Evolutionary conservation across 2,888 invertebrate species (phyloP).

Genomic region (Mamestra brassicae): DNA sequence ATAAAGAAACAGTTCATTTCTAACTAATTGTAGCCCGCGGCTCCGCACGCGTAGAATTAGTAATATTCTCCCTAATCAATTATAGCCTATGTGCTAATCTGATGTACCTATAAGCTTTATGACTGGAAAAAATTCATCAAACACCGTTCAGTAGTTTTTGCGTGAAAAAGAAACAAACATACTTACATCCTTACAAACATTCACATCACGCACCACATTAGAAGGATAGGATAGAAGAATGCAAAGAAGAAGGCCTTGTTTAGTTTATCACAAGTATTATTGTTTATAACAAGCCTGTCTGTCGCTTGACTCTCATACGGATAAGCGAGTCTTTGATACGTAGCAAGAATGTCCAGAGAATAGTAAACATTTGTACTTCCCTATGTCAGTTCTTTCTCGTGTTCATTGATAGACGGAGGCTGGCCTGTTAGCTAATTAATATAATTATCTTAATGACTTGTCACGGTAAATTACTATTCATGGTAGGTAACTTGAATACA

Average conservation of each 20-base stretch:
- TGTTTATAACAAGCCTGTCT: conserved; percentile 6
- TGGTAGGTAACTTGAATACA: neutral
- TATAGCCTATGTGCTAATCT: too few relatives aligned
- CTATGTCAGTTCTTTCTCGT: neutral
- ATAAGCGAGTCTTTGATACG: neutral
- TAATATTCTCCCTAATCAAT: too few relatives aligned
- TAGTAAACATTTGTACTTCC: conserved; percentile 21
- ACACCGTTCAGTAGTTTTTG: too few relatives aligned
- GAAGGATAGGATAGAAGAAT: neutral
- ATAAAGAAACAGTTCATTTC: neutral
- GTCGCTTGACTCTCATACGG: neutral
- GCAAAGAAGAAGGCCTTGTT: neutral
- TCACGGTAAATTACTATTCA: neutral
- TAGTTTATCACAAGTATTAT: neutral
- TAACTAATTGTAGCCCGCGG: too few relatives aligned
- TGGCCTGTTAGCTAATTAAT: neutral
- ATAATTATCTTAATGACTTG: neutral
- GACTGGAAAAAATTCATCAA: too few relatives aligned
- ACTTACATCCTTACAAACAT: too few relatives aligned
- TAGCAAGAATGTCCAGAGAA: conserved; percentile 1
- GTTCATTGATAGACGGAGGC: neutral
- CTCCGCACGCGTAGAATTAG: too few relatives aligned
- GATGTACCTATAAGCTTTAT: too few relatives aligned
- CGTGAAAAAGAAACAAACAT: too few relatives aligned
- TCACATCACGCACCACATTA: too few relatives aligned